phyloP scores from a whole-genome alignment of 1,140 invertebrate species.

The Leptestheria dahalacensis region DNA sequence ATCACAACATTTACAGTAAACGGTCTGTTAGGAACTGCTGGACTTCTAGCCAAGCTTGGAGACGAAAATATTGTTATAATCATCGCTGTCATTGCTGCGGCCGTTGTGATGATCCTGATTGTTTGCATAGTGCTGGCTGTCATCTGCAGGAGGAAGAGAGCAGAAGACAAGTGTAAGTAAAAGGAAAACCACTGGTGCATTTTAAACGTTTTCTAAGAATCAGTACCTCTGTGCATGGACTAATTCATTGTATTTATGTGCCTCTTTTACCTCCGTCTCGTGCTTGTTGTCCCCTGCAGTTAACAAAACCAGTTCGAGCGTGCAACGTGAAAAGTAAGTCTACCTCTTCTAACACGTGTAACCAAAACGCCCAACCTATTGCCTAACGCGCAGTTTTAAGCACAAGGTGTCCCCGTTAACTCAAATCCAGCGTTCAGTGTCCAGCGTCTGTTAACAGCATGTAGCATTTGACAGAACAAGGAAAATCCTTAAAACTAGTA shows the following conservation, averaged over 20 bases:
- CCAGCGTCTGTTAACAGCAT: no score
- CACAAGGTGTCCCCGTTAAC: background rate
- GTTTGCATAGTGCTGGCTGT: constrained; percentile 68
- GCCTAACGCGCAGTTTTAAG: background rate
- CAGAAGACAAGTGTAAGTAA: constrained; percentile 72
- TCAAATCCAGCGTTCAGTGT: background rate
- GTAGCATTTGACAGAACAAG: no score
- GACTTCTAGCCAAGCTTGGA: constrained; percentile 58
- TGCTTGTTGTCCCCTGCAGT: constrained; percentile 32
- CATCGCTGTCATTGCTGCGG: constrained; percentile 51
- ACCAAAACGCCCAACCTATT: background rate
- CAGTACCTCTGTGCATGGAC: no score
- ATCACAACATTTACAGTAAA: background rate
- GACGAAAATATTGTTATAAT: constrained; percentile 53
- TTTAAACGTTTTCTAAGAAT: background rate
- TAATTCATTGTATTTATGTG: background rate
- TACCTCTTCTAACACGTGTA: constrained; percentile 3
- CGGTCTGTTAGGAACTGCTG: constrained; percentile 24
- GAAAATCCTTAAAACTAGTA: no score
- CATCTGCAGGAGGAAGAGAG: constrained; percentile 57
- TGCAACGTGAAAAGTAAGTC: constrained; percentile 73
- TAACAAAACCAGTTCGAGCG: constrained; percentile 58
- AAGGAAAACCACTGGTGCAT: background rate
- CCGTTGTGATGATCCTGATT: constrained; percentile 59
- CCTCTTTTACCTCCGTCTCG: constrained; percentile 14